Percentiles rank a stretch among this genome's conserved stretches.
Conservation (phyloP, 2,888 invertebrate genomes). For the Pyrochroa serraticornis region DNA sequence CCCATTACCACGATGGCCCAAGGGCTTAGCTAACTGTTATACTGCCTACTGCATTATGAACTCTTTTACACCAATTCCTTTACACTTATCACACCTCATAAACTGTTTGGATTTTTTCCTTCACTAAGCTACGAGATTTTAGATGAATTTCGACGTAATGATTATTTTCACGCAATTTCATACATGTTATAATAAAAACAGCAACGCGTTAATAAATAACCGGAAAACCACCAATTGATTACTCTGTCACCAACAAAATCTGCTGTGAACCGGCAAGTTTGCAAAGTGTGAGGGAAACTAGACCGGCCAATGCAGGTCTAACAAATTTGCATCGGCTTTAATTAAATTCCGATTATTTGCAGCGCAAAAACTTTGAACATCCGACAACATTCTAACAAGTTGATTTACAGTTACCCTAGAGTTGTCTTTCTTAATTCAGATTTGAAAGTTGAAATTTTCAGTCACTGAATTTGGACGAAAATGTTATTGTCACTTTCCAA, state of each 20-base stretch:
- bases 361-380: too few species aligned
- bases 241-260: slow-evolving; percentile 20
- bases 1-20: slow-evolving; percentile 41
- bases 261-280: slow-evolving; percentile 8
- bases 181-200: slow-evolving; percentile 1
- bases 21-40: slow-evolving; percentile 44
- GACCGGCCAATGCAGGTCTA: slow-evolving; percentile 4
- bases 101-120: slow-evolving; percentile 10
- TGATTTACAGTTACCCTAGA: too few species aligned
- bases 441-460: too few species aligned
- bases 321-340: slow-evolving; percentile 10
- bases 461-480: too few species aligned
- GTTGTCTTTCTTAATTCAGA: too few species aligned
- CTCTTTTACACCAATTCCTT: slow-evolving; percentile 42
- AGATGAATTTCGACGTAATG: slow-evolving; percentile 1
- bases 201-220: slow-evolving; percentile 17
- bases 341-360: background rate
- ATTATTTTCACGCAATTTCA: slow-evolving; percentile 2
- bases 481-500: background rate
- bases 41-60: slow-evolving; percentile 44
- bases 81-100: slow-evolving; percentile 41
- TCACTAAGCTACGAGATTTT: slow-evolving; percentile 2
- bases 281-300: background rate
- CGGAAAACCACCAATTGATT: slow-evolving; percentile 19
- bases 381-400: too few species aligned